These are phyloP conservation scores for Labeo rohita DNA, from an alignment of 2,113 vertebrate species.

Conservation along the genomic window DNA sequence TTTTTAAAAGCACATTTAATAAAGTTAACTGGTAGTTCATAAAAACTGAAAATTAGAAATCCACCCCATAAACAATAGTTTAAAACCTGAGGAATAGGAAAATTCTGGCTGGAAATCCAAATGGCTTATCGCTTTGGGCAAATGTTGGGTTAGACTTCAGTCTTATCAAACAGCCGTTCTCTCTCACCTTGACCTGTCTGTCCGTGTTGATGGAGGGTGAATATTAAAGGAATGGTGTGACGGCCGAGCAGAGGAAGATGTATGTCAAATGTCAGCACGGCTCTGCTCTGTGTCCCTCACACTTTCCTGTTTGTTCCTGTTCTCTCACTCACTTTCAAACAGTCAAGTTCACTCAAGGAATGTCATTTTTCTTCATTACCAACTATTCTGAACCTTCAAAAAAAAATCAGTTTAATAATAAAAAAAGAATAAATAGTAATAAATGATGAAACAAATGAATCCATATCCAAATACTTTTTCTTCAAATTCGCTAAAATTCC, in stretches of 20 bases:
- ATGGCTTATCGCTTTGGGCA: conserved; percentile 33
- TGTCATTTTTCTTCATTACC: neutral
- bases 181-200: conserved; percentile 16
- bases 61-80: neutral
- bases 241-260: neutral
- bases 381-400: neutral
- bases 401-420: neutral
- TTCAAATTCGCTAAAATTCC: no score
- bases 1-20: neutral
- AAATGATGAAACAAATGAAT: no score
- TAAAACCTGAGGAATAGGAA: neutral
- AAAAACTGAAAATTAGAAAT: neutral
- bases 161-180: conserved; percentile 3
- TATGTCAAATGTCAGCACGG: conserved; percentile 26
- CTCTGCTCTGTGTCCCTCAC: conserved; percentile 25
- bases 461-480: no score
- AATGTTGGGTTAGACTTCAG: conserved; percentile 38
- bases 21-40: neutral
- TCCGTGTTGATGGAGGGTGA: neutral
- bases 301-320: conserved; percentile 4
- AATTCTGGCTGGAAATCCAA: neutral
- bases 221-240: conserved; percentile 1
- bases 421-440: no score
- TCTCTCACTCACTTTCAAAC: neutral
- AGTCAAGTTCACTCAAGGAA: neutral